phyloP scores from a whole-genome alignment of 1,140 invertebrate species.

The Drosophila sproati region DNA sequence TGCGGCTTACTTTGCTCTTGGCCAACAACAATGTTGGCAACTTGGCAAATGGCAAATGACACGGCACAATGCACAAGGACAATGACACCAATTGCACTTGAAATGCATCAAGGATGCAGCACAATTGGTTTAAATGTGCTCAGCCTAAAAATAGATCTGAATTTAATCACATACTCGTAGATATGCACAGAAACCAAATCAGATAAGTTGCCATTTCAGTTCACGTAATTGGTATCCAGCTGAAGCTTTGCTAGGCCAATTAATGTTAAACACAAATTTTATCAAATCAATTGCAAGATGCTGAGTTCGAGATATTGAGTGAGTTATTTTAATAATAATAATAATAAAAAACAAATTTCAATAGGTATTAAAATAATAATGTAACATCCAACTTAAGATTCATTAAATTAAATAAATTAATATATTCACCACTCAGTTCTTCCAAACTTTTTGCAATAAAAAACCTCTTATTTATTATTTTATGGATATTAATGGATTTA shows the following conservation, averaged over 20 bases:
- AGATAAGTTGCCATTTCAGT: slow-evolving; percentile 18
- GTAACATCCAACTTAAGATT: too few relatives aligned
- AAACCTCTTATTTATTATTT: too few relatives aligned
- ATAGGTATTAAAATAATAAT: neutral
- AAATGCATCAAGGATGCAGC: slow-evolving; percentile 29
- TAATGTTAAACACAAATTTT: neutral
- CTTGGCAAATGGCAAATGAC: slow-evolving; percentile 56
- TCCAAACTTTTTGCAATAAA: too few relatives aligned
- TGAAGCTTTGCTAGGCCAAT: slow-evolving; percentile 6
- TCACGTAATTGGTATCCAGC: slow-evolving; percentile 27
- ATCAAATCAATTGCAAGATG: neutral
- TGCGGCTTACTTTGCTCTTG: slow-evolving; percentile 30
- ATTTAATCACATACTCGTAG: slow-evolving; percentile 15
- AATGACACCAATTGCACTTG: slow-evolving; percentile 68
- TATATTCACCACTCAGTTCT: too few relatives aligned
- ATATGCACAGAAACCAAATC: slow-evolving; percentile 30
- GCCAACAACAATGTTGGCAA: slow-evolving; percentile 20
- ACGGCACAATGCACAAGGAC: slow-evolving; percentile 67
- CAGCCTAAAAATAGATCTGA: slow-evolving; percentile 32
- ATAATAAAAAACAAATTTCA: neutral
- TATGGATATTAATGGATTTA: too few relatives aligned
- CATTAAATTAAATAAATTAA: too few relatives aligned
- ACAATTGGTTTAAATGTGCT: slow-evolving; percentile 37
- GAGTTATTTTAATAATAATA: too few relatives aligned
- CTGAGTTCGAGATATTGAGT: neutral